Base-by-base conservation (phyloP, 2,797 vertebrate species). In the Adelosebastes latens region DNA sequence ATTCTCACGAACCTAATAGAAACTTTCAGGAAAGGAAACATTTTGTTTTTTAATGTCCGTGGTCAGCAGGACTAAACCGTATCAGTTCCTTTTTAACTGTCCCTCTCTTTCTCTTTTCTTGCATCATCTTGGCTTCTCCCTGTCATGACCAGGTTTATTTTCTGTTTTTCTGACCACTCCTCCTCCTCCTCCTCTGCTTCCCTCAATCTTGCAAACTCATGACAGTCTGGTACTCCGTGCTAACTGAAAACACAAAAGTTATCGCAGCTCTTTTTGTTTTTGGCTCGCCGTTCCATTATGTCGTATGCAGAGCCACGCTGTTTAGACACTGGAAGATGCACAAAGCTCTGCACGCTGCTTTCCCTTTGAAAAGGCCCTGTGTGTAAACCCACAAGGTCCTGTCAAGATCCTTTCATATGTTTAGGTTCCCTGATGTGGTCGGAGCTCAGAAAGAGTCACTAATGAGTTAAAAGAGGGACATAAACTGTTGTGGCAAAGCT, bases 71-170 rank as follows among this genome's bases (percentile, higher is more conserved):
- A 80, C 61, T 78, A 25, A 80, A 11, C 34, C 36, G 80, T 86
- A 81, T 82, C 84, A 52, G 72, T 92, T 90, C 84, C 84, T 82
- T 88, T 89, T 88, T 91, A 59, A 67, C 67, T 56, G 55, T 72
- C 73, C 69, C 29, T 63, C 59, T 84, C 79, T 87, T 80, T 83
- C 72, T 24, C 67, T 77, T 73, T 77, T 89, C 85, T 92, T 91
- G 87, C 88, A 84, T 89, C 85, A 90, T 88, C 79, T 68, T 53
- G 84, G 77, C 73, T 79, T 91, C 75, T 83, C 66, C 78, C 80
- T 25, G 20, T 83, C 72, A 83, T 89, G 79, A 64, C 82, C 63
- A 77, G 72, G 61, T 88, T 83, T 75, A 64, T 78, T 85, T 81
- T 89, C 69, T 75, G 59, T 77, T 77, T 77, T 92, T 81, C 24